phyloP scores from a whole-genome alignment of 1,140 invertebrate species.

The Fopius arisanus region DNA sequence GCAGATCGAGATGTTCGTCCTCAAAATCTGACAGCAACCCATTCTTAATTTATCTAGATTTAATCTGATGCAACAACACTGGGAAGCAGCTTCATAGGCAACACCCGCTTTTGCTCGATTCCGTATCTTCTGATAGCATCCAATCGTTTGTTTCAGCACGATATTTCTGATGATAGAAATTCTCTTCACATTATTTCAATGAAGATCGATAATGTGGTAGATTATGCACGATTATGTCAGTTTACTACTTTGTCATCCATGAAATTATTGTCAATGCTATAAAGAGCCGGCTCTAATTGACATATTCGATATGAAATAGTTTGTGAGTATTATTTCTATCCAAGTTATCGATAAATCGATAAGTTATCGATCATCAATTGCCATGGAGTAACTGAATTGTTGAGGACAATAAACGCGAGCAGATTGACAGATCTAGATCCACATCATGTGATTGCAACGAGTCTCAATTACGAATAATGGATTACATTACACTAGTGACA shows the following conservation, averaged over 20 bases:
- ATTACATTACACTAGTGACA: background rate
- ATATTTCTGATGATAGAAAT: background rate
- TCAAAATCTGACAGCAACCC: no score
- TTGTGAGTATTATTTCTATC: background rate
- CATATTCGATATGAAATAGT: background rate
- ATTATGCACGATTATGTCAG: background rate
- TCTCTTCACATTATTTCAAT: background rate
- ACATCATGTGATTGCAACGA: background rate
- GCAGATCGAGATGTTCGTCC: no score
- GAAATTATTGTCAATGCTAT: background rate
- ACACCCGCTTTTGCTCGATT: background rate
- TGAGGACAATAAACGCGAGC: background rate
- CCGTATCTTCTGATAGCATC: background rate
- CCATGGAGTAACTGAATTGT: background rate
- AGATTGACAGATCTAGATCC: slow-evolving; percentile 5
- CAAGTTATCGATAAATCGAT: background rate
- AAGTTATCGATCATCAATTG: background rate
- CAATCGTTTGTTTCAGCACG: background rate
- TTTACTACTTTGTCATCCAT: background rate
- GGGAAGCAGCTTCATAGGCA: background rate
- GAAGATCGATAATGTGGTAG: background rate
- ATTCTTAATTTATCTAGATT: background rate
- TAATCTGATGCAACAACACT: background rate
- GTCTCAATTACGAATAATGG: background rate
- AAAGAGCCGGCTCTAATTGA: background rate